A percentile compares a stretch with the other conserved stretches of the same genome.
Evolutionary conservation across 2,113 vertebrate species (phyloP).

Genomic region (Origma solitaria): DNA sequence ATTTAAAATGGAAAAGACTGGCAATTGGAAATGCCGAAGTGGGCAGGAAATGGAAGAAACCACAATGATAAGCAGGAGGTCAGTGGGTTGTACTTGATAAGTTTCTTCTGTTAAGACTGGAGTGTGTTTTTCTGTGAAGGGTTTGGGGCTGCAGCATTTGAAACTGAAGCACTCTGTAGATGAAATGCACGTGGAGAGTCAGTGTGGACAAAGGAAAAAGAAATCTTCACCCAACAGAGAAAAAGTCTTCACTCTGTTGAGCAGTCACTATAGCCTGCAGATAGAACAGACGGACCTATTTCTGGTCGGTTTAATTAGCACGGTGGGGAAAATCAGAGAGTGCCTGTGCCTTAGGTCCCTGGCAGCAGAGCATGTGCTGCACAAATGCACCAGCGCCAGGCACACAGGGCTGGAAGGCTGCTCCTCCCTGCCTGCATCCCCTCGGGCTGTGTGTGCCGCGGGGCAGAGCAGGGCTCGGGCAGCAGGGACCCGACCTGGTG

Average conservation of each 20-base stretch:
- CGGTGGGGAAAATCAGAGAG: background rate
- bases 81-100: background rate
- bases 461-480: background rate
- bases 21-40: background rate
- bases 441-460: fast-evolving
- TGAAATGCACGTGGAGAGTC: fast-evolving
- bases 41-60: background rate
- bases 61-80: background rate
- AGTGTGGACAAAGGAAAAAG: background rate
- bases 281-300: background rate
- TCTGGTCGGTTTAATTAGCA: conserved; percentile 9
- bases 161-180: background rate
- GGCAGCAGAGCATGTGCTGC: background rate
- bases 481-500: fast-evolving
- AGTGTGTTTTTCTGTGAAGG: background rate
- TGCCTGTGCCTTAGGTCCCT: background rate
- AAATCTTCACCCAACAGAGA: background rate
- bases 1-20: background rate
- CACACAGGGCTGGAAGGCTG: background rate
- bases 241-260: background rate
- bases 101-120: background rate
- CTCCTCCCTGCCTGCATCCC: background rate
- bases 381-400: fast-evolving
- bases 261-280: background rate
- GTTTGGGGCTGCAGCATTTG: background rate